Evolutionary conservation across 2,888 invertebrate species (phyloP), one percentile per base, ranked within the genome.

Genomic region (Lottia scabra): DNA sequence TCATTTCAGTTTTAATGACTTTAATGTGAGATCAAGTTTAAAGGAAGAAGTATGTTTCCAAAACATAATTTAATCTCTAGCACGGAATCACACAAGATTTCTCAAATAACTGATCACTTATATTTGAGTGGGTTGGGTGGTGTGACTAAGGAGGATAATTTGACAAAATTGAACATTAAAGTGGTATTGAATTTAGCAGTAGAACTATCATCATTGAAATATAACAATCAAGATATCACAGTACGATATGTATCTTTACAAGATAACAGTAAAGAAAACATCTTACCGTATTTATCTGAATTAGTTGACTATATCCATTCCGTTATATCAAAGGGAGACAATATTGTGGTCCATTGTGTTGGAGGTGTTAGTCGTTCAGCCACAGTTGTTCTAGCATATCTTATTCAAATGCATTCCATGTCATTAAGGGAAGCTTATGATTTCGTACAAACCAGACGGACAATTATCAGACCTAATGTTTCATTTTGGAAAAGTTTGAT

Each of bases 341-440:
- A 70, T 45, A 81, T 82, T 38, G 72, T 82, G 0, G 83, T 84
- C 1, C 83, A 84, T 63, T 84, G 84, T 76, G 76, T 83, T 0
- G 83, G 83, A 10, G 84, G 84, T 12, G 76, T 81, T 3, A 83
- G 82, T 73, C 75, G 84, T n/a, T 84, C 84, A 5, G 84, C 83
- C 3, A 83, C 81, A 65, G 81, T 83, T 13, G 82, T 82, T 67
- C 73, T 84, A 12, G 83, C 83, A 13, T 84, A 83, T 73, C 72
- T 83, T 1, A 75, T 84, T 23, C 80, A 81, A 63, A 73, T 81
- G 43, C 71, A 79, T 12, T 67, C 74, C 16, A 76, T 79, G 73
- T 71, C 80, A 0, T 67, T 83, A 12, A 74, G 68, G 30, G 73
- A 79, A 5, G 83, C 84, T 12, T 81, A 80, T 64, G 68, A 78